These are phyloP conservation scores for Pheosia tremula DNA, from an alignment of 2,888 invertebrate species.

Conservation along the genomic window DNA sequence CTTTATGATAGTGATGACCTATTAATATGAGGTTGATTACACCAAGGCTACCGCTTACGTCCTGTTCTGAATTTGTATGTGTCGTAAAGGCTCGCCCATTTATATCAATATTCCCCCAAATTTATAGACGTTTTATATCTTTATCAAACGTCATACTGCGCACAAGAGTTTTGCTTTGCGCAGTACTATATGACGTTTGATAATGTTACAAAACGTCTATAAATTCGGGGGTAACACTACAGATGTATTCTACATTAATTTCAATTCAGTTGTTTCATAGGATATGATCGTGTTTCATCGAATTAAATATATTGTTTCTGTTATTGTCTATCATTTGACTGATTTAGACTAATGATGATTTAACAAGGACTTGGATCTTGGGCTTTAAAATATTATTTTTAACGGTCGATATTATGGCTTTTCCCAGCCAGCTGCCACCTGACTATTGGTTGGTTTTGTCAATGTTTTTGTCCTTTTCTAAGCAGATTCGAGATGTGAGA, in stretches of 20 bases:
- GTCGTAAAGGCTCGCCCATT: constrained; percentile 12
- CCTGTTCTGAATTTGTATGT: constrained; percentile 22
- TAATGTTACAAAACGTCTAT: too few species aligned
- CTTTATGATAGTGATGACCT: constrained; percentile 5
- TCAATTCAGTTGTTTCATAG: constrained; percentile 21
- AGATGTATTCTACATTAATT: constrained; percentile 31
- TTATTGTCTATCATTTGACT: not conserved
- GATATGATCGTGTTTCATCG: constrained; percentile 17
- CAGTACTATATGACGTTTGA: too few species aligned
- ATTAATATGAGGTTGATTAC: constrained; percentile 16
- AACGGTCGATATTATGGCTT: too few species aligned
- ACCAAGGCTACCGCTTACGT: constrained; percentile 22
- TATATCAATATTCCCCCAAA: constrained; percentile 17
- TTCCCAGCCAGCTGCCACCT: too few species aligned
- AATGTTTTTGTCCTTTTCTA: too few species aligned
- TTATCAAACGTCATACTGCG: too few species aligned
- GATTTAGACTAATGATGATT: not conserved
- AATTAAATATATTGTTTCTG: not conserved
- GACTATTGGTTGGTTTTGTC: too few species aligned
- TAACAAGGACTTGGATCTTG: too few species aligned
- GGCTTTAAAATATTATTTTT: too few species aligned
- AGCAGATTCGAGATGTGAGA: too few species aligned
- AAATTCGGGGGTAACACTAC: not conserved
- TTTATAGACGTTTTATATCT: too few species aligned
- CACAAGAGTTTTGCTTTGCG: too few species aligned